Base-by-base conservation (phyloP, 92 coral and sea anemone genomes). In the Nematostella vectensis region DNA sequence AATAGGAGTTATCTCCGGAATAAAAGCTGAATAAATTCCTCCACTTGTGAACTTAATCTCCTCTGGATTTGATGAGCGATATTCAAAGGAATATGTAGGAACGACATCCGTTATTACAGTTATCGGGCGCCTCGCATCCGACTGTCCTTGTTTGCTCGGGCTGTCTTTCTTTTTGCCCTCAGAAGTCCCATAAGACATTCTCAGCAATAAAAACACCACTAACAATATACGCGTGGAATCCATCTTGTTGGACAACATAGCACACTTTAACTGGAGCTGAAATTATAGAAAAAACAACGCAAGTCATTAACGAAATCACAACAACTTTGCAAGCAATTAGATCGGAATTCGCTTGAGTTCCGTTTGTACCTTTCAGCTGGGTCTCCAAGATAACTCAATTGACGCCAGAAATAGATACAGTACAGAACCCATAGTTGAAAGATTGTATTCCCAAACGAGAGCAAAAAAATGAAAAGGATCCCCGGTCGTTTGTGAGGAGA, bases 21-120 rank as follows among this genome's bases (percentile, higher is more conserved):
- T 63, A 3, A 65, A 72, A 0, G 88, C 83, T 68, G 80, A 88
- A 62, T 86, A 91, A 48, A 91, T 65, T 29, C 88, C 75, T 63
- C 89, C 98, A 70, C 96, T 79, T 16, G 93, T 91, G 68, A 91
- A 91, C 70, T 78, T 87, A 16, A 80, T 59, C 31, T 84, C 94
- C 69, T 69, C 68, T 37, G 73, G 70, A 57, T 80, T 82, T 20
- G 71, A 45, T 45, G 83, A 80, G 31, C 94, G 94, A 62, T 65
- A 80, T 57, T 85, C 94, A 61, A 70, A 68, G 4, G 83, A 54
- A 45, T 80, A 85, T 0, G 94, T 80, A 0, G 94, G 94, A 2
- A 80, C 75, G 19, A 75, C 75, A 42, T 75, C 87, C 48, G 62
- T 73, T 27, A 80, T 72, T 2, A 68, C 74, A 19, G 87, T 63